Conservation (phyloP, 2,113 vertebrate genomes). For the Cyphomyrus discorhynchus region DNA sequence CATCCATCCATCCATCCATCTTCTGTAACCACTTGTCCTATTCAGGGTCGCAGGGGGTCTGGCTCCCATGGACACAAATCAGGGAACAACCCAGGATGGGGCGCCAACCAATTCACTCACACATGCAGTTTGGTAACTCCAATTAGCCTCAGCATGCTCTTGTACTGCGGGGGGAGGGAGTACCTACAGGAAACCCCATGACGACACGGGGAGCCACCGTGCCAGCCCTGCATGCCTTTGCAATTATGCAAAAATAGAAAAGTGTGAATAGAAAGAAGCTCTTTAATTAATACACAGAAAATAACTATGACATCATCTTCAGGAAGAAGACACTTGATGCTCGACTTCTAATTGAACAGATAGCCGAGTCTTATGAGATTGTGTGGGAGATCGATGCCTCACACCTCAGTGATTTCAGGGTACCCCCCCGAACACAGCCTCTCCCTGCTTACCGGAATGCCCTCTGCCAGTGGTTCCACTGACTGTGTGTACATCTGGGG, state of each 20-base stretch:
- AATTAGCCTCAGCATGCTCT: background rate
- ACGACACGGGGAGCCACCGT: too few relatives aligned
- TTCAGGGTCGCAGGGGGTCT: background rate
- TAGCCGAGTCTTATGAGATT: too few relatives aligned
- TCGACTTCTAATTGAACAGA: background rate
- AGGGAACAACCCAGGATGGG: background rate
- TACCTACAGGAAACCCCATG: too few relatives aligned
- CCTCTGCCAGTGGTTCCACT: too few relatives aligned
- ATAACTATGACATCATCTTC: background rate
- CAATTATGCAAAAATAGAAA: background rate
- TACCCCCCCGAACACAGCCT: too few relatives aligned
- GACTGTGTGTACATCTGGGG: too few relatives aligned
- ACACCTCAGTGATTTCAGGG: too few relatives aligned
- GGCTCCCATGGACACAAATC: background rate
- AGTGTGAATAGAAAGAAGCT: background rate
- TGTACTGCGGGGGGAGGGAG: too few relatives aligned
- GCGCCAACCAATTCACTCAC: background rate
- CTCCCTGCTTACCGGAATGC: too few relatives aligned
- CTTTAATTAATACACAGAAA: background rate
- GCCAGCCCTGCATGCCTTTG: background rate
- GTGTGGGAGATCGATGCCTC: too few relatives aligned
- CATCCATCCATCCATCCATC: background rate
- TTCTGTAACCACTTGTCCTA: background rate
- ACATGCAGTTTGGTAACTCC: background rate
- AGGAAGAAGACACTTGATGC: background rate